These are phyloP conservation scores for Sweltsa coloradensis DNA, from an alignment of 1,140 invertebrate species.

Conservation along the genomic window DNA sequence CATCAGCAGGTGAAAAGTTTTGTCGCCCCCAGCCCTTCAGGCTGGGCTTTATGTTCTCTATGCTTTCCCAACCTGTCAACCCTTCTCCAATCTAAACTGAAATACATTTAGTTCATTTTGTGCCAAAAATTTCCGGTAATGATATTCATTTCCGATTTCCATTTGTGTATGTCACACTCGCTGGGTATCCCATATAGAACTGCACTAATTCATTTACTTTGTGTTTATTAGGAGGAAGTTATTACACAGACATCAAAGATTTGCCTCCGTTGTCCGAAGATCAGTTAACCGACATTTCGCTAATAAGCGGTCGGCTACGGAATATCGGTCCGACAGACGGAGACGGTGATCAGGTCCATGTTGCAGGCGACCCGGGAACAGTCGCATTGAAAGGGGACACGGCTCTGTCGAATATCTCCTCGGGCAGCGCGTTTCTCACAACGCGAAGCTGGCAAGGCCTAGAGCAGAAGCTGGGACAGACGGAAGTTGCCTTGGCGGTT, in stretches of 20 bases:
- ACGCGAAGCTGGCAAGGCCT: conserved; percentile 59
- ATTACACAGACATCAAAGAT: conserved; percentile 29
- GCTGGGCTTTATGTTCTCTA: no score
- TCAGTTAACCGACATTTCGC: conserved; percentile 46
- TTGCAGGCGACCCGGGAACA: background rate
- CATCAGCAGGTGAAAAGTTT: no score
- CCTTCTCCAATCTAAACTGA: no score
- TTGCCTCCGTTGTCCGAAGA: conserved; percentile 35
- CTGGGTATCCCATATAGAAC: no score
- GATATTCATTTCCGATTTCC: no score
- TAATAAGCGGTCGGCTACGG: conserved; percentile 52
- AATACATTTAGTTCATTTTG: no score
- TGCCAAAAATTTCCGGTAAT: no score
- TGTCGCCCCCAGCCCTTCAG: no score
- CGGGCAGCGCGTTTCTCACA: conserved; percentile 35
- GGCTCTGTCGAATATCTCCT: background rate
- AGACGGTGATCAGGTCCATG: background rate
- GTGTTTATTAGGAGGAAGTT: conserved; percentile 6
- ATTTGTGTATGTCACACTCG: no score
- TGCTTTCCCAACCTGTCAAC: no score
- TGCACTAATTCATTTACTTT: no score
- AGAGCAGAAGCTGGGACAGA: conserved; percentile 55
- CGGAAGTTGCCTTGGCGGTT: conserved; percentile 41
- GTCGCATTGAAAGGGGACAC: conserved; percentile 2
- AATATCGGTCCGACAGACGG: no score